These are phyloP conservation scores for Gambusia holbrooki DNA, from an alignment of 2,113 vertebrate species.

Conservation along the genomic window DNA sequence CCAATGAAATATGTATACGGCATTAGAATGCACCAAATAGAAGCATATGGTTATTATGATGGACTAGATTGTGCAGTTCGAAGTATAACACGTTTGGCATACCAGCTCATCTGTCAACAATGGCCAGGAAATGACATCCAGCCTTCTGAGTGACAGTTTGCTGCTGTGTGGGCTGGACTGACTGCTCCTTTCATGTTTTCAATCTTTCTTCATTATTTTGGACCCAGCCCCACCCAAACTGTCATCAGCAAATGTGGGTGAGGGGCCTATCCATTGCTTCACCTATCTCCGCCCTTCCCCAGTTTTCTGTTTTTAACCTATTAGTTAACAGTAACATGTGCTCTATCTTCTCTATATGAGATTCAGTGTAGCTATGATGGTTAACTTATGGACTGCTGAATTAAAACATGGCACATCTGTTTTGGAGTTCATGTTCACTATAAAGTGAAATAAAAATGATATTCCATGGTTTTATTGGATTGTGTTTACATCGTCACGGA, in stretches of 20 bases:
- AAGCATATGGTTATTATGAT: neutral
- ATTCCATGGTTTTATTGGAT: neutral
- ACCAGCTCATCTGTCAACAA: slow-evolving; percentile 18
- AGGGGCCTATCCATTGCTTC: too few relatives aligned
- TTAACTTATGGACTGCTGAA: neutral
- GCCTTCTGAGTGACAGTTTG: slow-evolving; percentile 49
- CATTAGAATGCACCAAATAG: slow-evolving; percentile 6
- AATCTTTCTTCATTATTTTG: slow-evolving; percentile 47
- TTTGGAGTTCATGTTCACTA: too few relatives aligned
- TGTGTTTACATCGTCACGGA: too few relatives aligned
- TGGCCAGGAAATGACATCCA: slow-evolving; percentile 45
- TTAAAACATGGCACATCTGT: neutral
- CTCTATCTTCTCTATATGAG: neutral
- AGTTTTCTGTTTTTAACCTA: too few relatives aligned
- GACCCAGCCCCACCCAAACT: slow-evolving; percentile 24
- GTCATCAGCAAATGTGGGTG: slow-evolving; percentile 1
- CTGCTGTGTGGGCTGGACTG: slow-evolving; percentile 56
- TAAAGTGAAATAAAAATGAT: neutral
- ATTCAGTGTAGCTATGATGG: neutral
- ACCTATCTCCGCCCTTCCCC: too few relatives aligned
- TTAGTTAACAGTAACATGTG: too few relatives aligned
- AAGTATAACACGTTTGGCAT: slow-evolving; percentile 35
- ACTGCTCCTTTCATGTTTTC: slow-evolving; percentile 42
- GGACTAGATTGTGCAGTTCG: slow-evolving; percentile 14
- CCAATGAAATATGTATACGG: neutral